Evolutionary conservation across 2,888 invertebrate genomes (phyloP), one percentile per base, ranked within the genome.

Genomic region (Hyalella azteca): DNA sequence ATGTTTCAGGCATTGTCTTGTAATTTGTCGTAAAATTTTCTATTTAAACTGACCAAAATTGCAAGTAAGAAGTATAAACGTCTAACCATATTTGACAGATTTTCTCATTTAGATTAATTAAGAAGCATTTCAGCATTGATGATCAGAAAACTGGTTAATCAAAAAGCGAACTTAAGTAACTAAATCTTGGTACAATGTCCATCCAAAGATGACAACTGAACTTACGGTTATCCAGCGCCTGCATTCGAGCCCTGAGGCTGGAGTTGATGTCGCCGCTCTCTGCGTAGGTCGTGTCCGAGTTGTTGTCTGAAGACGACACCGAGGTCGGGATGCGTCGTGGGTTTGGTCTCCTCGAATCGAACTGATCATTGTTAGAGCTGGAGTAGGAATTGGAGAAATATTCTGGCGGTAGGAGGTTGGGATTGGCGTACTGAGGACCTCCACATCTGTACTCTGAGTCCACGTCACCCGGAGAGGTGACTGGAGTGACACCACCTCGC

Each of bases 221-320:
- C 86, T 85, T 77, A 86, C 86, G 86, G 75, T 85, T 86, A 73
- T 86, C 86, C 4, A 86, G 81, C 73, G 83, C 85, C 32, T 83
- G 81, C 77, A 85, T 81, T 36, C 85, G 81, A 73, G 81, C 82
- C 78, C 85, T 84, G 77, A 85, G 81, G 78, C 80, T 80, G 66
- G 81, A 82, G 45, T 83, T 84, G 50, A 81, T 84, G 48, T 85
- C 78, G 59, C 86, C 86, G 50, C 85, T 85, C 76, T 86, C 87
- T 7, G 86, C 86, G 81, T 86, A 87, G 3, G 87, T 86, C 77
- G 86, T 85, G 81, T 87, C 87, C 36, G 86, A 86, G 79, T 86
- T 86, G 79, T 86, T 86, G 77, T 86, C 86, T 5, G 86, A 86
- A 50, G 85, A 86, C 29, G 86, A 86, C 5, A 86, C 84, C 36